Conservation (phyloP, 2,113 vertebrate genomes). For the Halcyon malimbica region DNA sequence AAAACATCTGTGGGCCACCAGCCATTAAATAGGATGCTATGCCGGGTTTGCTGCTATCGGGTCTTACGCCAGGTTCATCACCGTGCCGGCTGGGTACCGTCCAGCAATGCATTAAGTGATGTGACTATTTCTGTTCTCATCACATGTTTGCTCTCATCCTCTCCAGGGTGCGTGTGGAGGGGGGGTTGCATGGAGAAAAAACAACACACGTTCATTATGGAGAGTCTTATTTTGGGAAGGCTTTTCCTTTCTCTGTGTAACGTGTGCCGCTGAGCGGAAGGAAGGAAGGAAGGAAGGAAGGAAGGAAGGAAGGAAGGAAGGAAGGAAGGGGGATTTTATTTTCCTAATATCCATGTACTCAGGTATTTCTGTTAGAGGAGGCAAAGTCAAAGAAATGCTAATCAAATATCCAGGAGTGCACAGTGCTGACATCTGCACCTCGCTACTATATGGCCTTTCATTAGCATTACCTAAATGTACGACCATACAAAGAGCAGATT, state of each 20-base stretch:
- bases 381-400: constrained; percentile 64
- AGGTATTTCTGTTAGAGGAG: constrained; percentile 36
- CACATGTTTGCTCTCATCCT: constrained; percentile 61
- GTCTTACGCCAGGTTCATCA: constrained; percentile 51
- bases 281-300: not conserved
- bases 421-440: constrained; percentile 65
- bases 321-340: constrained; percentile 5
- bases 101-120: constrained; percentile 68
- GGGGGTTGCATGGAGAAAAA: not conserved
- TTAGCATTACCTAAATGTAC: constrained; percentile 71
- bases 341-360: not conserved
- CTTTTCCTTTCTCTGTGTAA: not conserved
- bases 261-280: not conserved
- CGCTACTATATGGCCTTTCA: constrained; percentile 59
- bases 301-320: not conserved
- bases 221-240: constrained; percentile 22
- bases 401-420: constrained; percentile 63
- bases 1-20: constrained; percentile 61
- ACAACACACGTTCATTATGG: not conserved
- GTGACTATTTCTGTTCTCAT: constrained; percentile 67
- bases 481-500: constrained; percentile 63
- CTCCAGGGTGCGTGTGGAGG: not conserved
- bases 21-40: constrained; percentile 60
- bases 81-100: constrained; percentile 50
- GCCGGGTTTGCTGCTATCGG: constrained; percentile 23